Percentiles rank a stretch among this genome's conserved stretches.
phyloP scores from a whole-genome alignment of 2,113 vertebrate species.

The Grus americana region DNA sequence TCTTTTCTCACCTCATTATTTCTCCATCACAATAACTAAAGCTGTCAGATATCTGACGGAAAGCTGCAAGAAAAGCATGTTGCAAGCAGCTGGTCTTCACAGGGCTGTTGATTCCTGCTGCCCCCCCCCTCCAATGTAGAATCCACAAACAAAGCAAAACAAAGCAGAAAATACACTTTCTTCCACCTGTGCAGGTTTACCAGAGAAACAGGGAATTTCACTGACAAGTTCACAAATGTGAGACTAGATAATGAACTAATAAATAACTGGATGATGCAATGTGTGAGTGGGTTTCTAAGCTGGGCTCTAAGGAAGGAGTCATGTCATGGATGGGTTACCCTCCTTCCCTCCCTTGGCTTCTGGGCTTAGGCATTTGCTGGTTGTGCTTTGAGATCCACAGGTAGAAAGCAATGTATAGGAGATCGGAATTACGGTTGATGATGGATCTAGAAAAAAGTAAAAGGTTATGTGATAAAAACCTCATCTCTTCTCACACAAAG shows the following conservation, averaged over 20 bases:
- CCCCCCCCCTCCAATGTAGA: background rate
- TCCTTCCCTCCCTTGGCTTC: background rate
- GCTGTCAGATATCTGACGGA: constrained; percentile 25
- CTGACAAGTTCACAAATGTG: background rate
- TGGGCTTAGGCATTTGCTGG: background rate
- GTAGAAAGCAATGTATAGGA: background rate
- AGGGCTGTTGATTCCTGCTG: background rate
- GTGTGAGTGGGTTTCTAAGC: background rate
- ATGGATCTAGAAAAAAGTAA: background rate
- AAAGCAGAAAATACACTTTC: background rate
- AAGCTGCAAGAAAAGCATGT: constrained; percentile 22
- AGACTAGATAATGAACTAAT: background rate
- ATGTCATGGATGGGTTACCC: accelerated
- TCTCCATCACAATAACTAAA: constrained; percentile 51
- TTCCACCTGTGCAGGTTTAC: background rate
- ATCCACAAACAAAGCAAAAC: background rate
- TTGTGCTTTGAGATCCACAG: background rate
- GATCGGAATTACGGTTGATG: background rate
- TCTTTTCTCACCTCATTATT: constrained; percentile 64
- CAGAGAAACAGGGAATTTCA: background rate
- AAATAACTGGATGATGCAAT: background rate
- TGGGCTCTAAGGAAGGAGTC: background rate
- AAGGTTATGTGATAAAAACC: background rate
- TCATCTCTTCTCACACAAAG: background rate
- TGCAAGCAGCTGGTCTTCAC: constrained; percentile 18